phyloP scores from a whole-genome alignment of 2,113 vertebrate genomes.

The Dinomys branickii region DNA sequence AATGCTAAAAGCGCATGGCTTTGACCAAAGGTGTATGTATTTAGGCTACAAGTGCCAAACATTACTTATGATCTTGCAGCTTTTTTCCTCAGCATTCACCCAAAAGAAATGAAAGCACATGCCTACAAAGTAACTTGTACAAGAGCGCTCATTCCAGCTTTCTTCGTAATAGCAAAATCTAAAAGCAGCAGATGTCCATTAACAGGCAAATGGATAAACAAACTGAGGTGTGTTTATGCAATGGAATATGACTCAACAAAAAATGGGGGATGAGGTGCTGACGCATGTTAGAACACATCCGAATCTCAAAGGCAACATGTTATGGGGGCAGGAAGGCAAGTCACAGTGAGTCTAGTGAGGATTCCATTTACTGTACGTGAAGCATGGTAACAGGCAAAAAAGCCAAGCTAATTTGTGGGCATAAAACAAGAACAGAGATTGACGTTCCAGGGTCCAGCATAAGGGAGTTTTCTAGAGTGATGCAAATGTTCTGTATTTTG shows the following conservation, averaged over 20 bases:
- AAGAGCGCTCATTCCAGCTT: background rate
- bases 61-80: background rate
- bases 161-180: background rate
- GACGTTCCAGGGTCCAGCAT: background rate
- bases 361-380: background rate
- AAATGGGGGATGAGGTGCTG: background rate
- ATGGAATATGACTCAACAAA: background rate
- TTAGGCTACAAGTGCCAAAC: background rate
- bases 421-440: background rate
- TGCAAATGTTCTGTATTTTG: background rate
- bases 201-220: background rate
- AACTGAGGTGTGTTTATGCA: background rate
- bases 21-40: background rate
- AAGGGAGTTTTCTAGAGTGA: background rate
- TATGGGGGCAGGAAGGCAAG: background rate
- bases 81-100: constrained; percentile 2
- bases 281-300: background rate
- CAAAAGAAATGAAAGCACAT: constrained; percentile 60
- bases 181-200: background rate
- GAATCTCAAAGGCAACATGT: background rate
- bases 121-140: background rate
- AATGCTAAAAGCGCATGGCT: background rate
- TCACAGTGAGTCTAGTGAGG: background rate
- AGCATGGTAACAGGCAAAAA: background rate
- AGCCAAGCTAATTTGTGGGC: background rate